A percentile compares a stretch with the other conserved stretches of the same genome.
phyloP scores from a whole-genome alignment of 2,113 vertebrate species.

The Sigmodon hispidus region DNA sequence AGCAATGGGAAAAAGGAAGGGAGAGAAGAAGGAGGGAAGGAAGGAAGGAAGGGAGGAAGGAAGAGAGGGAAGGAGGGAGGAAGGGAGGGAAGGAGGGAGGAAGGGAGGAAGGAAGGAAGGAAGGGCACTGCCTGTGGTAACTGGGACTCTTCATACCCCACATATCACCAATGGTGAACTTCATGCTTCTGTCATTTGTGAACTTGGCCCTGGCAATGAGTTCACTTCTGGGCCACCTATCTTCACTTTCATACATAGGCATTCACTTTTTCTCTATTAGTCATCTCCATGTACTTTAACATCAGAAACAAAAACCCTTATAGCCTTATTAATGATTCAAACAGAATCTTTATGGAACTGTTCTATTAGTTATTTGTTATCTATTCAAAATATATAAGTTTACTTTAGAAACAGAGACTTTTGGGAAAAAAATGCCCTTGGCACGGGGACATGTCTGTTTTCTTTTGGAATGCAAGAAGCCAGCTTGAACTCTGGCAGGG shows the following conservation, averaged over 20 bases:
- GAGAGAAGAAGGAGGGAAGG: too few relatives aligned
- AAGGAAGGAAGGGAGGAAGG: neutral
- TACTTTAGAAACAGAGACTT: constrained; percentile 64
- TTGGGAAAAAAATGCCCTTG: constrained; percentile 58
- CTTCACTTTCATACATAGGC: constrained; percentile 21
- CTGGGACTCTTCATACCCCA: constrained; percentile 52
- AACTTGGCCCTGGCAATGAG: neutral
- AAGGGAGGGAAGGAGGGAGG: neutral
- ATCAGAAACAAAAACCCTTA: neutral
- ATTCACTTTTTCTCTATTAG: neutral
- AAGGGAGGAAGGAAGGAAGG: neutral
- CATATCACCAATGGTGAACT: constrained; percentile 33
- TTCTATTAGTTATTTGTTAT: constrained; percentile 39
- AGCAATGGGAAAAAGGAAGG: too few relatives aligned
- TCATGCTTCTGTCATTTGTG: constrained; percentile 28
- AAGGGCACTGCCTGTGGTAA: constrained; percentile 58
- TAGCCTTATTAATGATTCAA: constrained; percentile 53
- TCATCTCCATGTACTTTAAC: constrained; percentile 25
- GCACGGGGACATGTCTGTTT: constrained; percentile 70
- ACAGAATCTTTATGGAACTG: constrained; percentile 29
- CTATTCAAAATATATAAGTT: constrained; percentile 47
- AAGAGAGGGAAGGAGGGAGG: neutral
- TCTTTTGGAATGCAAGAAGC: constrained; percentile 60
- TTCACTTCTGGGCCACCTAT: neutral
- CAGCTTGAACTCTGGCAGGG: constrained; percentile 34